phyloP scores from a whole-genome alignment of 2,888 invertebrate species.

The Dryomyza anilis region DNA sequence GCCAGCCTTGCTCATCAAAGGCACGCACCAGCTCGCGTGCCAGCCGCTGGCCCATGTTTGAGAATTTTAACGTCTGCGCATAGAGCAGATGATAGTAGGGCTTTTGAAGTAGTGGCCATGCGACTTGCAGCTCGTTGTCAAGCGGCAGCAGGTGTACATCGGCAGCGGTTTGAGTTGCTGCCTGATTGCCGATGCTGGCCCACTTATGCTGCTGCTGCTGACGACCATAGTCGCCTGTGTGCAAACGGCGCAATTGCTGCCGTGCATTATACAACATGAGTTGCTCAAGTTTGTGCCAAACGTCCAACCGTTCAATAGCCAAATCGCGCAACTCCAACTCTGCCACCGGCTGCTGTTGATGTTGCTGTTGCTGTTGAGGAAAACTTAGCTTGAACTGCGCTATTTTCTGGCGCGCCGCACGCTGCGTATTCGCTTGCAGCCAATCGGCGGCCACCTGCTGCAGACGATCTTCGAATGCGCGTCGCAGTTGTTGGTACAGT shows the following conservation, averaged over 20 bases:
- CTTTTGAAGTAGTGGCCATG: constrained; percentile 50
- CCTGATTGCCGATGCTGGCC: constrained; percentile 1
- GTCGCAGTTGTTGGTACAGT: constrained; percentile 42
- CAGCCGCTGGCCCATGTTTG: constrained; percentile 45
- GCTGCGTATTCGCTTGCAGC: constrained; percentile 49
- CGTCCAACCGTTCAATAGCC: constrained; percentile 39
- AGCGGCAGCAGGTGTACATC: constrained; percentile 38
- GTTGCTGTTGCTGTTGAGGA: constrained; percentile 45
- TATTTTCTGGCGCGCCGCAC: constrained; percentile 42
- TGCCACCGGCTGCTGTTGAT: too few relatives aligned
- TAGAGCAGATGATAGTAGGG: constrained; percentile 51
- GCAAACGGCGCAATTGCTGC: constrained; percentile 39
- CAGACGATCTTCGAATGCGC: constrained; percentile 43
- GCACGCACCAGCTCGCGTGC: constrained; percentile 45
- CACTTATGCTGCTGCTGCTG: too few relatives aligned
- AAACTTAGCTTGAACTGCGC: constrained; percentile 39
- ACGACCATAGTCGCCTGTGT: constrained; percentile 36
- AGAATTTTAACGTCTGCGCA: constrained; percentile 46
- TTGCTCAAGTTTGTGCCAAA: constrained; percentile 45
- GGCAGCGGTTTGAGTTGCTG: constrained; percentile 45
- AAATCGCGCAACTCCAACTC: constrained; percentile 38
- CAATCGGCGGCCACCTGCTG: constrained; percentile 41
- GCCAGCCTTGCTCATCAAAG: constrained; percentile 52
- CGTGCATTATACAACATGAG: constrained; percentile 42
- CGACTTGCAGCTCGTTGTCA: constrained; percentile 44